phyloP scores from a whole-genome alignment of 2,113 vertebrate genomes.

The Otus sunia region DNA sequence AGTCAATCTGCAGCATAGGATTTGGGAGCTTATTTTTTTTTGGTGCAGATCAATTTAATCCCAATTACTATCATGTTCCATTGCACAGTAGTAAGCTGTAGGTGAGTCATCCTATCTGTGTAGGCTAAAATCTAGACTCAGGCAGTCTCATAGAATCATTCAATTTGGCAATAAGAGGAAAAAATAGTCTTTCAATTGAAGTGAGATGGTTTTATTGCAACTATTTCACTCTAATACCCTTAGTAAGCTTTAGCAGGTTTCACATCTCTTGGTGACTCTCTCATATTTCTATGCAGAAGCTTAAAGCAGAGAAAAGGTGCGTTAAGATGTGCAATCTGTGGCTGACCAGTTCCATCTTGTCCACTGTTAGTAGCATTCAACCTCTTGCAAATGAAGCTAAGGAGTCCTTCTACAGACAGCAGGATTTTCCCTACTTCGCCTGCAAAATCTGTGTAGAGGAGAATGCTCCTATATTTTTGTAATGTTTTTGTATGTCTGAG shows the following conservation, averaged over 20 bases:
- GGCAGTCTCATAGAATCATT: neutral
- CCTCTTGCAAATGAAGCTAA: neutral
- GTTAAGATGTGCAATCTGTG: neutral
- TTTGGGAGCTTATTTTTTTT: neutral
- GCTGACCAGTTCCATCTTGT: neutral
- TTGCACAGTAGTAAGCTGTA: neutral
- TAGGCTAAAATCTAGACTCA: neutral
- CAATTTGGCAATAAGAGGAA: neutral
- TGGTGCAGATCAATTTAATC: neutral
- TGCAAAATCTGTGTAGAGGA: neutral
- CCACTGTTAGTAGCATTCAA: neutral
- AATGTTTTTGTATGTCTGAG: neutral
- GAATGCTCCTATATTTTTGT: neutral
- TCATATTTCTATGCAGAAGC: neutral
- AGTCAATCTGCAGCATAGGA: neutral
- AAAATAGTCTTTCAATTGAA: neutral
- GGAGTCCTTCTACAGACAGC: neutral
- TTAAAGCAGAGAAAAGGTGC: neutral
- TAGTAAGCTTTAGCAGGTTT: neutral
- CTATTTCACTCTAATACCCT: neutral
- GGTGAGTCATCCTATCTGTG: neutral
- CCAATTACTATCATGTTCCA: neutral
- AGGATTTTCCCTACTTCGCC: neutral
- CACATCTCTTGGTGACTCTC: neutral
- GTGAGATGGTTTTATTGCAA: neutral